Conservation (phyloP, 2,113 vertebrate species). For the human (Homo sapiens) region GRCh38 chr6:88439501-88440000, state of each 20-base stretch:
- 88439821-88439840: neutral
- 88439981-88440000: too few relatives aligned
- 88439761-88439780: neutral
- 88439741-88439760: neutral
- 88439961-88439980: too few relatives aligned
- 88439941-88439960: too few relatives aligned
- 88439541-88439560: neutral
- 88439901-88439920: neutral
- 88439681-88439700: neutral
- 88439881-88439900: neutral
- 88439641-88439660: neutral
- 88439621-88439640: neutral
- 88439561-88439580: neutral
- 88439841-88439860: slow-evolving; percentile 1
- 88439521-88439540: neutral
- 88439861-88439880: neutral
- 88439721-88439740: neutral
- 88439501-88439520: neutral
- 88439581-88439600: neutral
- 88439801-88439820: neutral
- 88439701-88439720: neutral
- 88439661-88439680: neutral
- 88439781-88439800: neutral
- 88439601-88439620: neutral
- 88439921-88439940: too few relatives aligned